Percentiles rank a stretch among this genome's conserved stretches.
phyloP scores from a whole-genome alignment of 1,140 invertebrate species.

The Mamestra configurata region DNA sequence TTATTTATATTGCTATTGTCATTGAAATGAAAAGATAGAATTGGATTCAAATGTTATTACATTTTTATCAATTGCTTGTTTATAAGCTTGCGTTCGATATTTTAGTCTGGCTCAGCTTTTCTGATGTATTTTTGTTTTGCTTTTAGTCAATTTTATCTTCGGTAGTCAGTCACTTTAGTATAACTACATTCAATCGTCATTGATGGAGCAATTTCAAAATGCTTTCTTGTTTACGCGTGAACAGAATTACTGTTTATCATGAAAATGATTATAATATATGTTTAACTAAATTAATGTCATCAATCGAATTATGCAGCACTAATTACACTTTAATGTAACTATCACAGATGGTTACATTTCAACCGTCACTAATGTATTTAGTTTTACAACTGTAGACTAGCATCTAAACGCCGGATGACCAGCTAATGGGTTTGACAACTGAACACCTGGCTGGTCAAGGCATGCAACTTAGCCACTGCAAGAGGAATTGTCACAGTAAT shows the following conservation, averaged over 20 bases:
- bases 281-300: not conserved
- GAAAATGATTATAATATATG: not conserved
- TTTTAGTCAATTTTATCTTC: no score
- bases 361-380: slow-evolving; percentile 9
- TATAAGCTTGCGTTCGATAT: no score
- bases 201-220: no score
- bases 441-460: not conserved
- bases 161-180: no score
- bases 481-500: no score
- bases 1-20: not conserved
- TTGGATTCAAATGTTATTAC: not conserved
- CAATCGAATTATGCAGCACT: not conserved
- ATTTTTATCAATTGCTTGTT: no score
- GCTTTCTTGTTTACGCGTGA: no score
- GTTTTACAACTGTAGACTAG: slow-evolving; percentile 1
- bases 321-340: slow-evolving; percentile 4
- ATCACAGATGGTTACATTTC: not conserved
- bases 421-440: not conserved
- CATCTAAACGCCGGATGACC: no score
- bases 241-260: no score
- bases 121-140: no score
- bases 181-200: no score
- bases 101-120: no score
- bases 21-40: not conserved
- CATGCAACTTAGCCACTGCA: not conserved